Conservation (phyloP, 2,888 invertebrate species). For the Agrochola lychnidis region DNA sequence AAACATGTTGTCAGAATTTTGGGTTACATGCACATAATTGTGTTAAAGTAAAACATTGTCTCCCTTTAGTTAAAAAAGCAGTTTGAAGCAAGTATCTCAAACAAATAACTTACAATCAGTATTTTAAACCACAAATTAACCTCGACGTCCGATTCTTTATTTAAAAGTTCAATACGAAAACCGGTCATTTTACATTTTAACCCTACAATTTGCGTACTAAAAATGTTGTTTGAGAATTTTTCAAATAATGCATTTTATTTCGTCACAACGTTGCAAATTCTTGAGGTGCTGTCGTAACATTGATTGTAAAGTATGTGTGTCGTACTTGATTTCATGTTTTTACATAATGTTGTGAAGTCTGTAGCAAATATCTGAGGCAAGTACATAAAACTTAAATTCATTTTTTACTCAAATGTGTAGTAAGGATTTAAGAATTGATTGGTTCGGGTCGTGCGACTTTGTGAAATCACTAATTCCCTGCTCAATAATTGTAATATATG, state of each 20-base stretch:
- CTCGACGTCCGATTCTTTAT: constrained; percentile 43
- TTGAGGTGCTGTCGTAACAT: constrained; percentile 55
- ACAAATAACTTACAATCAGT: constrained; percentile 36
- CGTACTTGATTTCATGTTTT: constrained; percentile 67
- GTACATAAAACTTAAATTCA: constrained; percentile 32
- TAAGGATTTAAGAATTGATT: constrained; percentile 43
- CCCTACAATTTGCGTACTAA: constrained; percentile 45
- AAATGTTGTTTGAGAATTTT: constrained; percentile 50
- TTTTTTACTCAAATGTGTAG: constrained; percentile 28
- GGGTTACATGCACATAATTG: not conserved
- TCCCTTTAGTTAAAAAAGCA: constrained; percentile 24
- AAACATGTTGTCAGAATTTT: not conserved
- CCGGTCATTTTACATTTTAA: constrained; percentile 42
- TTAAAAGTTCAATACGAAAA: constrained; percentile 48
- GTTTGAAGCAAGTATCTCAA: constrained; percentile 14
- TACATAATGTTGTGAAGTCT: constrained; percentile 64
- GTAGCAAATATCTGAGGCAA: constrained; percentile 62
- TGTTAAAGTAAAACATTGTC: constrained; percentile 43
- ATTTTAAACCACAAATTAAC: constrained; percentile 57
- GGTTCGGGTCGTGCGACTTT: constrained; percentile 39
- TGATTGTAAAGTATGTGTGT: constrained; percentile 66
- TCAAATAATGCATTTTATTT: constrained; percentile 64
- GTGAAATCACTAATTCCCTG: constrained; percentile 49
- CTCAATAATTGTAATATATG: constrained; percentile 53
- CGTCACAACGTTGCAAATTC: constrained; percentile 57